phyloP scores from a whole-genome alignment of 1,140 invertebrate species.

The Lordiphosa stackelbergi region DNA sequence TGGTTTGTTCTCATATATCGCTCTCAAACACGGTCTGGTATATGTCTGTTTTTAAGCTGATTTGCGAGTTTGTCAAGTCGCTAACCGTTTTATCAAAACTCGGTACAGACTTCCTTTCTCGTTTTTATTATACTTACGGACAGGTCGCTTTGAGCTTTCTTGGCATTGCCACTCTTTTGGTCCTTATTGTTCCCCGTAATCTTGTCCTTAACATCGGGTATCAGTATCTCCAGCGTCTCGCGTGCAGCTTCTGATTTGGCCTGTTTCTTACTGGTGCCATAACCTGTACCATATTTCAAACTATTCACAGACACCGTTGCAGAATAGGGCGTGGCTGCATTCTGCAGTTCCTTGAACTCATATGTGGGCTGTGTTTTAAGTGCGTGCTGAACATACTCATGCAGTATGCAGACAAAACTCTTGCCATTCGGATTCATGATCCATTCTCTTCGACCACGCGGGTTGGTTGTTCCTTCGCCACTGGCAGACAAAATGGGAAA shows the following conservation, averaged over 20 bases:
- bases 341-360: constrained; percentile 95
- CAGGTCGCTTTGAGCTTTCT: constrained; percentile 81
- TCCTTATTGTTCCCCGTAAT: constrained; percentile 82
- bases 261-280: constrained; percentile 95
- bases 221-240: constrained; percentile 93
- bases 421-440: constrained; percentile 96
- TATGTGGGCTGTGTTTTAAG: constrained; percentile 95
- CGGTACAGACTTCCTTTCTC: no score
- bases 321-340: constrained; percentile 94
- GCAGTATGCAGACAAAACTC: constrained; percentile 96
- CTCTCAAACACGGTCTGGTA: no score
- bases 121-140: constrained; percentile 78
- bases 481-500: constrained; percentile 82
- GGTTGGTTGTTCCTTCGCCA: constrained; percentile 53
- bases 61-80: no score
- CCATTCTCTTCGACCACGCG: constrained; percentile 85
- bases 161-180: constrained; percentile 70
- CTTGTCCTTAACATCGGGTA: constrained; percentile 93
- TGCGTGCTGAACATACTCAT: constrained; percentile 97
- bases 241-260: constrained; percentile 95
- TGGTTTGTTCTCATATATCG: no score
- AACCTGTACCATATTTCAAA: constrained; percentile 94
- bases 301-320: constrained; percentile 94
- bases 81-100: no score
- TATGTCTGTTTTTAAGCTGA: no score